Evolutionary conservation across 2,888 invertebrate genomes (phyloP).

Genomic region (Polyommatus icarus): DNA sequence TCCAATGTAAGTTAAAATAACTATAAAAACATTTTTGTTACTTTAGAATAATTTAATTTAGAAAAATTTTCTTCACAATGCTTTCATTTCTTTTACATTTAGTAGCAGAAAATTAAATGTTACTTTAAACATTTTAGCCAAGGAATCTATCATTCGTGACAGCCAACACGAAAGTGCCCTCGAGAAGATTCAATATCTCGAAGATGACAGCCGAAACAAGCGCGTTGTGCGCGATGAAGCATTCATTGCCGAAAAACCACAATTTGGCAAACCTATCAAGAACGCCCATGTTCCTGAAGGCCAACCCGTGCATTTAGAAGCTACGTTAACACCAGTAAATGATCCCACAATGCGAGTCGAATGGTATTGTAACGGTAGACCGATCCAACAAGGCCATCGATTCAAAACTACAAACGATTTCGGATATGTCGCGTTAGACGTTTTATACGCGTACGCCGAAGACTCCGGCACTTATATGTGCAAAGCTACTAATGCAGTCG

Average conservation of each 20-base stretch:
- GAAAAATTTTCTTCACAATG: conserved; percentile 8
- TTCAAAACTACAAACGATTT: conserved; percentile 98
- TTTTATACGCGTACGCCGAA: conserved; percentile 97
- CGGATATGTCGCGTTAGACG: conserved; percentile 97
- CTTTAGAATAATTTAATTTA: too few species aligned
- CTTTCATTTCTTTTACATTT: not conserved
- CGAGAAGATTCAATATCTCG: conserved; percentile 95
- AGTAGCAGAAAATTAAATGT: not conserved
- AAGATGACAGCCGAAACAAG: conserved; percentile 89
- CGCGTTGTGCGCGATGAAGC: conserved; percentile 87
- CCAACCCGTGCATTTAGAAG: conserved; percentile 93
- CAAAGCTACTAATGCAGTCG: conserved; percentile 95
- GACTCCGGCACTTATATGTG: conserved; percentile 99
- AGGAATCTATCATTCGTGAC: conserved; percentile 91
- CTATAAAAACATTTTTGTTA: not conserved
- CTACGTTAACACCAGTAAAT: conserved; percentile 96
- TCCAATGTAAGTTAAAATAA: conserved; percentile 84
- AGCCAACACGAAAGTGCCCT: conserved; percentile 96
- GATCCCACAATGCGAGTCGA: conserved; percentile 99
- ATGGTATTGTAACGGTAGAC: conserved; percentile 98
- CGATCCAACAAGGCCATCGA: conserved; percentile 95
- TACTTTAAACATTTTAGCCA: conserved; percentile 78
- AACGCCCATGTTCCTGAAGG: conserved; percentile 93
- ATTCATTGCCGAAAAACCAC: conserved; percentile 90
- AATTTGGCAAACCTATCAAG: conserved; percentile 93